Conservation (phyloP, 2,888 invertebrate species). For the Tridacna crocea region DNA sequence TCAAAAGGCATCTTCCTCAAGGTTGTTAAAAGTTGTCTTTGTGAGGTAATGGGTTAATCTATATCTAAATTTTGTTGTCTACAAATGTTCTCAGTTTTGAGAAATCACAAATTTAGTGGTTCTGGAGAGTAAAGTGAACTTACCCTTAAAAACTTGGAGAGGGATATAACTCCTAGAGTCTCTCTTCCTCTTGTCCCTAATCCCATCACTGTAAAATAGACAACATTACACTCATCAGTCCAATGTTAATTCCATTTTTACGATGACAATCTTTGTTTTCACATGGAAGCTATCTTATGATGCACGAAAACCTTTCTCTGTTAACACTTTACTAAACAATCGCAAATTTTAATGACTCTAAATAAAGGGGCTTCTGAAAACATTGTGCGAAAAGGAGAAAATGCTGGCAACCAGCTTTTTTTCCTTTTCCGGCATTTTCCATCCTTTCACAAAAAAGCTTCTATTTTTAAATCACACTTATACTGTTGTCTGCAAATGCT, state of each 20-base stretch:
- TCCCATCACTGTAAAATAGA: slow-evolving; percentile 67
- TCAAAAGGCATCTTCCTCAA: neutral
- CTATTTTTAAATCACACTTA: no score
- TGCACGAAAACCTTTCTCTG: neutral
- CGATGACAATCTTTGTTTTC: no score
- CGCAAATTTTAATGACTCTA: neutral
- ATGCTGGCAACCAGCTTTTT: neutral
- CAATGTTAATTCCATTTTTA: no score
- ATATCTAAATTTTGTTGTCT: no score
- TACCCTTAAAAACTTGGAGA: slow-evolving; percentile 70
- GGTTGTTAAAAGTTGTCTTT: neutral
- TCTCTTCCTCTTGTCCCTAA: slow-evolving; percentile 55
- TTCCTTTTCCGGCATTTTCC: no score
- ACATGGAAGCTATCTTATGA: no score
- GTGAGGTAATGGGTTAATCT: neutral
- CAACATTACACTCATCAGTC: neutral
- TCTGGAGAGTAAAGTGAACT: slow-evolving; percentile 6
- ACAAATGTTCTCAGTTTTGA: neutral
- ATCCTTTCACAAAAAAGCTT: no score
- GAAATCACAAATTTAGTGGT: no score
- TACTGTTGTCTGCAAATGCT: no score
- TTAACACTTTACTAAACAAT: neutral
- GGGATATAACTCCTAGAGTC: slow-evolving; percentile 49
- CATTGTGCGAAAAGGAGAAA: neutral
- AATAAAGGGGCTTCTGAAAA: neutral